Evolutionary conservation across 2,888 invertebrate genomes (phyloP), one percentile per base, ranked within the genome.

Genomic region (Palloptera scutellata): DNA sequence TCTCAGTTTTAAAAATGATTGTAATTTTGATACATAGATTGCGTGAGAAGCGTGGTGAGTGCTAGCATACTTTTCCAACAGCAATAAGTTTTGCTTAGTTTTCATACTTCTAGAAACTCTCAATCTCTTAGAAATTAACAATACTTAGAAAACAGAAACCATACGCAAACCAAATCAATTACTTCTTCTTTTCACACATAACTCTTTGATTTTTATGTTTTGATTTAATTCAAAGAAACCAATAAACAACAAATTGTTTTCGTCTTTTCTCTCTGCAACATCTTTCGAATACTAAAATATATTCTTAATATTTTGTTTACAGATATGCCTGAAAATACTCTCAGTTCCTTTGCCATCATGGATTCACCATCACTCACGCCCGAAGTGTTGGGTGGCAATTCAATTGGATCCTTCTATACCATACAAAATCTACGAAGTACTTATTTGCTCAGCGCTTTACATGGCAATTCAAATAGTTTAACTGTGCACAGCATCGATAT

Each of bases 401-500:
- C 83, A 11, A 72, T 74, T 3, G 84, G 84, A n/a, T 83, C 84
- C 30, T 83, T 80, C 66, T 85, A 84, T 68, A 84, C 79, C 19
- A 80, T 84, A 70, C 85, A 85, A 74, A 84, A 81, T 68, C 72
- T 84, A 60, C 79, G 83, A 61, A 83, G 80, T 72, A 84, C 83
- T 53, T 84, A 83, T 72, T 72, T 85, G 64, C 72, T 85, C 12
- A 85, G 85, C 74, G 85, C 85, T 5, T 70, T 85, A 67, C 85
- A 85, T 71, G 77, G 78, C 66, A 80, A 81, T 58, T 81, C 82
- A 17, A 80, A 84, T 72, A 85, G 82, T 59, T 73, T 85, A 55
- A 83, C 85, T n/a, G 85, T 92, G 69, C 91, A 91, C 80, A 89
- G 88, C 75, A 88, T 89, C 72, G 89, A 90, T 78, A 86, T 91